Percentiles rank a stretch among this genome's conserved stretches.
phyloP scores from a whole-genome alignment of 1,140 invertebrate genomes.

The Xylocopa sonorina region DNA sequence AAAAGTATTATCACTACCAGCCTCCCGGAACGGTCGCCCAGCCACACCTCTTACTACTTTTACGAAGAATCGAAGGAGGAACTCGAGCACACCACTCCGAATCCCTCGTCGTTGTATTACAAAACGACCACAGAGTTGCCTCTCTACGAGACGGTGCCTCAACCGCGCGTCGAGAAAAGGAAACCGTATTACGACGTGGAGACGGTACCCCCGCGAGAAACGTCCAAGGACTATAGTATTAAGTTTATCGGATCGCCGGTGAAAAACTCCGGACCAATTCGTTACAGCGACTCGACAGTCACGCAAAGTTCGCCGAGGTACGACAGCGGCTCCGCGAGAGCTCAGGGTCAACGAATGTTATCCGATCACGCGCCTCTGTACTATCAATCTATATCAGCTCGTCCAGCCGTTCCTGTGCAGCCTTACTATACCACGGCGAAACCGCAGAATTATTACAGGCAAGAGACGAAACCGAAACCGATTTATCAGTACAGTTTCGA shows the following conservation, averaged over 20 bases:
- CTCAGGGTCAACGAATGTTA: conserved; percentile 67
- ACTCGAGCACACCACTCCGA: conserved; percentile 68
- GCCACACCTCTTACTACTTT: conserved; percentile 78
- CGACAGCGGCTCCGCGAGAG: conserved; percentile 56
- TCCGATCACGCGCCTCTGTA: conserved; percentile 74
- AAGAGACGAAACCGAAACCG: conserved; percentile 80
- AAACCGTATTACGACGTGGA: conserved; percentile 74
- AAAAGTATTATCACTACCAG: conserved; percentile 63
- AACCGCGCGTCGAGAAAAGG: conserved; percentile 30
- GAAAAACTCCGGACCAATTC: conserved; percentile 69
- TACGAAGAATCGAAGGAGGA: conserved; percentile 79
- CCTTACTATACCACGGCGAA: conserved; percentile 74
- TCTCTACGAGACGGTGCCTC: conserved; percentile 63
- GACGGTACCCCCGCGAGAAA: conserved; percentile 62
- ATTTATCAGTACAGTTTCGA: conserved; percentile 85
- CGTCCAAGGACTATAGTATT: conserved; percentile 63
- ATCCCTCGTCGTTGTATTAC: conserved; percentile 66
- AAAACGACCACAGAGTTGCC: conserved; percentile 69
- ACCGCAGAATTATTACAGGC: conserved; percentile 66
- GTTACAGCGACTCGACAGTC: conserved; percentile 59
- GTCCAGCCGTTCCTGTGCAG: conserved; percentile 75
- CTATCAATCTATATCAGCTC: conserved; percentile 72
- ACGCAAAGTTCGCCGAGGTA: conserved; percentile 42
- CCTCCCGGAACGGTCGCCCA: conserved; percentile 58
- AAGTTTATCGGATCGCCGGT: conserved; percentile 72